Base-by-base conservation (phyloP, 1,140 invertebrate genomes). In the Chymomyza costata region DNA sequence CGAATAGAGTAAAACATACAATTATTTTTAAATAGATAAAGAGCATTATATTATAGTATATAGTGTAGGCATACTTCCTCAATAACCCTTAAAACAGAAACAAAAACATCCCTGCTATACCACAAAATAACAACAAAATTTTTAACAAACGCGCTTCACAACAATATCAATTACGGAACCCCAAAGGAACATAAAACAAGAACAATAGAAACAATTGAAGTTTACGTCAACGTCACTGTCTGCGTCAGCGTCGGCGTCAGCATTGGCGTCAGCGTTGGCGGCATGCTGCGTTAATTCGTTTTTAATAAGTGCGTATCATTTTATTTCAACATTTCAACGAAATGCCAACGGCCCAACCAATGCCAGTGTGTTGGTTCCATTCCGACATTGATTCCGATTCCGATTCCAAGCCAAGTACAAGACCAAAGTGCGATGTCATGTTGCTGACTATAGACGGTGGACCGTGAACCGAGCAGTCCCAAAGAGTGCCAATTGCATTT, bases 291-390 rank as follows among this genome's bases (percentile, higher is more conserved):
- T 73, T 80, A 80, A 80, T 80, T 80, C 74, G 74, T 80, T 80
- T 80, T 80, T 80, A 80, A 80, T 80, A 80, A 80, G 73, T 80
- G 73, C 64, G 73, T 80, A 80, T 80, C 73, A 80, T 80, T 80
- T 80, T 68, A 80, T 80, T 80, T 80, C 73, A 80, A 80, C 73
- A 68, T 64, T 78, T 78, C 73, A 78, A 78, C 73, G 55, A 56
- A 78, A 60, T 44, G 37, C 35, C 14, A 40, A 8, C 41, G 7
- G 19, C 50, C 50, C 31, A n/a, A 38, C 37, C 32, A 21, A 19
- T 25, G 31, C 53, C 53, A 52, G 53, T 40, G n/a, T n/a, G n/a
- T 65, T 52, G 51, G 48, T 35, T 13, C 41, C 32, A 40, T 38
- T 34, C 28, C n/a, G n/a, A n/a, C n/a, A n/a, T 39, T 47, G 30